phyloP scores from a whole-genome alignment of 2,113 vertebrate genomes.

The Tupaia tana region DNA sequence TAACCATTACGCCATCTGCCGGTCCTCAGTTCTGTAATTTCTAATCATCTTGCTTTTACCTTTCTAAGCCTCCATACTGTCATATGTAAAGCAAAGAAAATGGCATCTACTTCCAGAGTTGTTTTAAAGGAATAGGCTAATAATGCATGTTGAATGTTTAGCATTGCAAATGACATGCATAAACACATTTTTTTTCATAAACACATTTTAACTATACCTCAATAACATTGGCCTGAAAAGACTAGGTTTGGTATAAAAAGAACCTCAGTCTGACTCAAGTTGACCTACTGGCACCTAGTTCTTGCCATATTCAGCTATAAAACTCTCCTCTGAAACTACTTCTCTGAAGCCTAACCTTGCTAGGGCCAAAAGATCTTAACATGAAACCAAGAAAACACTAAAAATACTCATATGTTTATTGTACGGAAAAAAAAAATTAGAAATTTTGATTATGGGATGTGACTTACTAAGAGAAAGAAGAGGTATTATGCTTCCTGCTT shows the following conservation, averaged over 20 bases:
- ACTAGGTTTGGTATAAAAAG: not conserved
- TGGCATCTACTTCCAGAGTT: not conserved
- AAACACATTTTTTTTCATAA: not conserved
- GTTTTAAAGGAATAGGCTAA: not conserved
- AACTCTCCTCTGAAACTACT: not conserved
- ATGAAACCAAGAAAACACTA: not conserved
- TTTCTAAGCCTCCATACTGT: slow-evolving; percentile 1
- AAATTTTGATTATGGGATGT: not conserved
- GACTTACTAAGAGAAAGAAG: not conserved
- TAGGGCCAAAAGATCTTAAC: not conserved
- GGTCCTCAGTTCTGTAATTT: not conserved
- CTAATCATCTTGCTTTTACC: not conserved
- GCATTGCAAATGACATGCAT: not conserved
- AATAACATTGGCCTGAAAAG: not conserved
- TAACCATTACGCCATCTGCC: too few relatives aligned
- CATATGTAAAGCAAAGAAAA: not conserved
- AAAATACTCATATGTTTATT: not conserved
- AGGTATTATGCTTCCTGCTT: not conserved
- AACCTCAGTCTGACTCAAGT: not conserved
- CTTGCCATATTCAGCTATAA: not conserved
- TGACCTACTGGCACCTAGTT: not conserved
- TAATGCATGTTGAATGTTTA: not conserved
- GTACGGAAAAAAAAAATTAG: not conserved
- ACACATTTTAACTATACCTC: not conserved
- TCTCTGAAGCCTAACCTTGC: not conserved